These are phyloP conservation scores for Drosophila conformis DNA, from an alignment of 2,888 invertebrate species.

Conservation along the genomic window DNA sequence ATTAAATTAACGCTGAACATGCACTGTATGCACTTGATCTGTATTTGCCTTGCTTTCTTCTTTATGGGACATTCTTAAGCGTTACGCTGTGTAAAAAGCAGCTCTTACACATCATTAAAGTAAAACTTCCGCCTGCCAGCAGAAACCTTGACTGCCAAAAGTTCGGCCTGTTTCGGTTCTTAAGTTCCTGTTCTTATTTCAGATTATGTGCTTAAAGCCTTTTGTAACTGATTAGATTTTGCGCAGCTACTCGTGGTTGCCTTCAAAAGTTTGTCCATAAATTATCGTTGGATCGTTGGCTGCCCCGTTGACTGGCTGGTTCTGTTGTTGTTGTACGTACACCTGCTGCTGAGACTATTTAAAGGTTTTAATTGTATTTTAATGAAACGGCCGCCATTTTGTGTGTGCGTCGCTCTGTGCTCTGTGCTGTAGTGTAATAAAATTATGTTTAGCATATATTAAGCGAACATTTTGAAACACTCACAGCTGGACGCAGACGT, in stretches of 20 bases:
- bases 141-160: background rate
- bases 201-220: constrained; percentile 48
- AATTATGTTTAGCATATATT: constrained; percentile 65
- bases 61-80: background rate
- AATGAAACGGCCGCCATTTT: constrained; percentile 45
- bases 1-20: background rate
- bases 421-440: constrained; percentile 46
- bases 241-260: constrained; percentile 33
- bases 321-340: constrained; percentile 10
- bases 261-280: constrained; percentile 59
- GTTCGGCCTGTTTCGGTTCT: constrained; percentile 4
- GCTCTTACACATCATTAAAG: constrained; percentile 19
- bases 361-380: constrained; percentile 61
- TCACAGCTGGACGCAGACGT: constrained; percentile 60
- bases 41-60: background rate
- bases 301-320: background rate
- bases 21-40: background rate
- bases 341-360: constrained; percentile 53
- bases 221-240: constrained; percentile 56
- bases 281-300: constrained; percentile 36
- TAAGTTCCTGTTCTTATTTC: constrained; percentile 12
- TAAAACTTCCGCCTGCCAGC: background rate
- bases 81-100: background rate
- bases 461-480: constrained; percentile 52
- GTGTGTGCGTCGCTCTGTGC: constrained; percentile 15